These are phyloP conservation scores for Pempheris klunzingeri DNA, from an alignment of 2,797 vertebrate genomes.

Conservation along the genomic window DNA sequence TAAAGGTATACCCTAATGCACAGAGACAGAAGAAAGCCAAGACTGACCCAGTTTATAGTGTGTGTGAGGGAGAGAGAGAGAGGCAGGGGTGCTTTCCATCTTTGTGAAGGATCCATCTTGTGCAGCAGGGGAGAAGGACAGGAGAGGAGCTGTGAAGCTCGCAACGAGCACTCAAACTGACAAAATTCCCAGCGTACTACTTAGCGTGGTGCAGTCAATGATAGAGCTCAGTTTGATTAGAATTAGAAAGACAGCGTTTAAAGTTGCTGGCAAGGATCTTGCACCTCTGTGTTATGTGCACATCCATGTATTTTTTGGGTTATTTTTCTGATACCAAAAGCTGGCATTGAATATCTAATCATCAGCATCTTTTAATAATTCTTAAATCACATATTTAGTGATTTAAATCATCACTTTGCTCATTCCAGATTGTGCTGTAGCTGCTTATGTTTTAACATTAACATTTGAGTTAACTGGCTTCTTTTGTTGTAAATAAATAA, in stretches of 20 bases:
- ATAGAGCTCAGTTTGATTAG: conserved; percentile 4
- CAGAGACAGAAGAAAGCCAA: conserved; percentile 41
- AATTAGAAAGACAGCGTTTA: conserved; percentile 1
- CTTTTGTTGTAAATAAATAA: no score
- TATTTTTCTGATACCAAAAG: neutral
- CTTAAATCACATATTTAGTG: neutral
- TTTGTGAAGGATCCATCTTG: conserved; percentile 79
- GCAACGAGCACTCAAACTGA: conserved; percentile 38
- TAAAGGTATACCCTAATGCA: conserved; percentile 63
- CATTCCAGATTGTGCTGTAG: no score
- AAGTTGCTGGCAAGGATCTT: neutral
- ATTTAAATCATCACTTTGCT: no score
- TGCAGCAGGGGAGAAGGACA: conserved; percentile 63
- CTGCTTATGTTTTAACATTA: no score
- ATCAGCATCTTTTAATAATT: neutral
- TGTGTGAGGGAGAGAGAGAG: conserved; percentile 27
- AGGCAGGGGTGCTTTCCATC: conserved; percentile 72
- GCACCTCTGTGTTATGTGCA: neutral
- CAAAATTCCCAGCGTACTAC: conserved; percentile 29
- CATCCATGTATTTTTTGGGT: no score
- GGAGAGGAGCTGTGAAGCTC: conserved; percentile 46
- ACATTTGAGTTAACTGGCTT: no score
- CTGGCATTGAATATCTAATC: neutral
- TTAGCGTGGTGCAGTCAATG: conserved; percentile 2
- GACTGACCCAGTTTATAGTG: conserved; percentile 71